Conservation (phyloP, 2,797 vertebrate species). For the Poecilia velifera region DNA sequence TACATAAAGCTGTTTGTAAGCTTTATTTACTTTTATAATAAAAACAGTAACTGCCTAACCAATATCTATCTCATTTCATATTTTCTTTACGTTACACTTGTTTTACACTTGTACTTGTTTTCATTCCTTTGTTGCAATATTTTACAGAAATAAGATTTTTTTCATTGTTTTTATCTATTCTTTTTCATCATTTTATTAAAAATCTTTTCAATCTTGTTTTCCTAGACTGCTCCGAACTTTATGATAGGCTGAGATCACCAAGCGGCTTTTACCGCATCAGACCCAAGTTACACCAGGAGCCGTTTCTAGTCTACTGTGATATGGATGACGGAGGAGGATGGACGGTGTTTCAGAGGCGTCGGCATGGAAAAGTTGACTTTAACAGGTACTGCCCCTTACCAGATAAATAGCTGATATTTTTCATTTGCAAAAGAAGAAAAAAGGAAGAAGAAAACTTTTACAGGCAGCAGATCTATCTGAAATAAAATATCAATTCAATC, state of each 20-base stretch:
- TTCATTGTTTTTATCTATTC: not conserved
- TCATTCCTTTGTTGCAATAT: not conserved
- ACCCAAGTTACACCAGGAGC: slow-evolving; percentile 80
- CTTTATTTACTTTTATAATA: not conserved
- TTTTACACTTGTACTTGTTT: not conserved
- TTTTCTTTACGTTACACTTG: not conserved
- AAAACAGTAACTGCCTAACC: not conserved
- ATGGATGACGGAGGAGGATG: slow-evolving; percentile 92
- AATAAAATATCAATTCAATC: slow-evolving; percentile 2
- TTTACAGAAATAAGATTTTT: not conserved
- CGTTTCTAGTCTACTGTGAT: slow-evolving; percentile 89
- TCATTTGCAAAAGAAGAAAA: not conserved
- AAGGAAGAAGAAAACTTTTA: not conserved
- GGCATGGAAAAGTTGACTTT: slow-evolving; percentile 88
- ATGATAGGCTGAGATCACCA: slow-evolving; percentile 74
- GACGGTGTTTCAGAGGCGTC: slow-evolving; percentile 88
- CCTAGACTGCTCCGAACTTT: slow-evolving; percentile 87
- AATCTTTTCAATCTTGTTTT: not conserved
- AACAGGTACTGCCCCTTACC: slow-evolving; percentile 76
- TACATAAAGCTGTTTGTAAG: not conserved
- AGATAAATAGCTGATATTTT: not conserved
- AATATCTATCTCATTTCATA: not conserved
- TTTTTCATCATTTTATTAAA: not conserved
- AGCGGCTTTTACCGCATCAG: slow-evolving; percentile 88
- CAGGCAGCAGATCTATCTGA: not conserved